A percentile compares a stretch with the other conserved stretches of the same genome.
These are phyloP conservation scores for Subacronicta megacephala DNA, from an alignment of 2,888 invertebrate species.

Conservation along the genomic window DNA sequence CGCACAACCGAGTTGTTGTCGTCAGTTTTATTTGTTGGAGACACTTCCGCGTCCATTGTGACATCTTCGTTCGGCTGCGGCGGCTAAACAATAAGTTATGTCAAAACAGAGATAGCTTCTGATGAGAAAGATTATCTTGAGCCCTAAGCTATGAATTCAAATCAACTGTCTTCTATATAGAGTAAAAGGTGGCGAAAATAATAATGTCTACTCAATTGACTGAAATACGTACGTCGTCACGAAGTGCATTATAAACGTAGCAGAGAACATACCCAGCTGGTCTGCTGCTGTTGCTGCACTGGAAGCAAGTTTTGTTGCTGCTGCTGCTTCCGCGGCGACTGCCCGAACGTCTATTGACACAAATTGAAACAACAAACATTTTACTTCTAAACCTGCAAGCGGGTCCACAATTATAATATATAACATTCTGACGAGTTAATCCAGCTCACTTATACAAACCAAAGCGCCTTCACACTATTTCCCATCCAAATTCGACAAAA, in stretches of 20 bases:
- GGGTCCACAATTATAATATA: background rate
- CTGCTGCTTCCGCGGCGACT: constrained; percentile 29
- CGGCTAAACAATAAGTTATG: background rate
- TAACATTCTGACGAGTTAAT: constrained; percentile 8
- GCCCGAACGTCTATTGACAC: constrained; percentile 34
- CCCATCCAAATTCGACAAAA: background rate
- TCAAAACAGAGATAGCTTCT: too few relatives aligned
- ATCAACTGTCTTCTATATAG: too few relatives aligned
- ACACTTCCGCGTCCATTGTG: constrained; percentile 11
- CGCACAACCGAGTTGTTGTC: constrained; percentile 43
- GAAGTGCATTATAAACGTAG: background rate
- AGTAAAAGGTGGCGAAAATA: too few relatives aligned
- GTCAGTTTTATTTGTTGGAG: constrained; percentile 18
- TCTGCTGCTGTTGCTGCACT: constrained; percentile 7
- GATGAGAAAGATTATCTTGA: too few relatives aligned
- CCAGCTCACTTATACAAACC: background rate
- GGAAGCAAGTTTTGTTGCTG: constrained; percentile 25
- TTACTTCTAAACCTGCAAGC: background rate
- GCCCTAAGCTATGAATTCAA: too few relatives aligned
- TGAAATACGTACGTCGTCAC: too few relatives aligned
- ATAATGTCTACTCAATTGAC: too few relatives aligned
- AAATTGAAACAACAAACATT: constrained; percentile 13
- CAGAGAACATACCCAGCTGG: constrained; percentile 13
- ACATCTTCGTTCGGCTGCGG: constrained; percentile 25
- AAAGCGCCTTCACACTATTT: background rate